Evolutionary conservation across 1,140 invertebrate genomes (phyloP).

Genomic region (Bradysia coprophila): DNA sequence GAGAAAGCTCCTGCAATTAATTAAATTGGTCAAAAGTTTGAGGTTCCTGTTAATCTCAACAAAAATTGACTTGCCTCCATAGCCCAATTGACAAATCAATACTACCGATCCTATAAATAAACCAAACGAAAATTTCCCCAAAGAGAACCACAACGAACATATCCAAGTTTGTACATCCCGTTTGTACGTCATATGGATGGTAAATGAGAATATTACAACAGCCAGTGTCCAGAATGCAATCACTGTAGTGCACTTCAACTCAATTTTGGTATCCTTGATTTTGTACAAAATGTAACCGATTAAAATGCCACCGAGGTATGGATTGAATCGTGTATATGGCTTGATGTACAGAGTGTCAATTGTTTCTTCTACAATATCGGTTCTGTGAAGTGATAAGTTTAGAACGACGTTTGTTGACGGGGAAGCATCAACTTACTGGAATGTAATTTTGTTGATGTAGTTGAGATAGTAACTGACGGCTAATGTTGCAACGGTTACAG

Average conservation of each 20-base stretch:
- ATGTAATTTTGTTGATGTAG: too few species aligned
- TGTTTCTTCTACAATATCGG: background rate
- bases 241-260: background rate
- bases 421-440: too few species aligned
- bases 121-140: background rate
- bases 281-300: background rate
- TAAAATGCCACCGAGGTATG: background rate
- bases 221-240: background rate
- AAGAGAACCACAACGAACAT: background rate
- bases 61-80: too few species aligned
- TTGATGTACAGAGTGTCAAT: background rate
- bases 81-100: background rate
- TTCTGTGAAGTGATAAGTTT: too few species aligned
- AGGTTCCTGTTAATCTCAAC: too few species aligned
- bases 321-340: background rate
- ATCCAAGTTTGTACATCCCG: background rate
- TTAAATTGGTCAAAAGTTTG: too few species aligned
- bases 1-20: background rate
- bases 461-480: too few species aligned
- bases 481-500: too few species aligned
- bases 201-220: background rate
- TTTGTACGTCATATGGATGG: background rate
- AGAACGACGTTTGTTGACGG: too few species aligned
- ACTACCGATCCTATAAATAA: background rate
- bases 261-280: background rate